These are phyloP conservation scores for Athripsodes cinereus DNA, from an alignment of 2,888 invertebrate genomes.

Conservation along the genomic window DNA sequence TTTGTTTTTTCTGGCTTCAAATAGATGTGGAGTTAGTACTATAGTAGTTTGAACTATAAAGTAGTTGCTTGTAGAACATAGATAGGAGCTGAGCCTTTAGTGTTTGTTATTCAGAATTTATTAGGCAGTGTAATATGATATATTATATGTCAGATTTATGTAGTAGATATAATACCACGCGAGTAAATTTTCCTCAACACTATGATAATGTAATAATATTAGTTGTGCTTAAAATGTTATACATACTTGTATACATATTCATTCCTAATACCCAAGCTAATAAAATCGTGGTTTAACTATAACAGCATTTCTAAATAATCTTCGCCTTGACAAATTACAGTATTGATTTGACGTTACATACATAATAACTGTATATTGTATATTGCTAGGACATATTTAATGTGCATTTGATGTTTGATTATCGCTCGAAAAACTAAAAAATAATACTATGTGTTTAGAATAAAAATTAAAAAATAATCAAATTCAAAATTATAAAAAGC, in stretches of 20 bases:
- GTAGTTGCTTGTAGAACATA: background rate
- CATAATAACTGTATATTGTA: no score
- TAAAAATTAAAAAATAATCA: no score
- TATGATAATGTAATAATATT: background rate
- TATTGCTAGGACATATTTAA: no score
- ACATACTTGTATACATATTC: background rate
- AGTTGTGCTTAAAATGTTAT: background rate
- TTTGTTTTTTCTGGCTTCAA: no score
- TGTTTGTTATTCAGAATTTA: background rate
- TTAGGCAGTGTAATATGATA: slow-evolving; percentile 10
- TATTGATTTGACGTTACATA: no score
- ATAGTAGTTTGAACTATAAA: background rate
- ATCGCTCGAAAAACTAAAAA: no score
- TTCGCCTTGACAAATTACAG: no score
- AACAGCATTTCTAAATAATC: no score
- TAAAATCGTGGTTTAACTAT: background rate
- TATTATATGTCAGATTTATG: slow-evolving; percentile 11
- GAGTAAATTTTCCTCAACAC: background rate
- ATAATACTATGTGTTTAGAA: no score
- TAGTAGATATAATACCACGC: background rate
- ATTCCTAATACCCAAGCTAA: background rate
- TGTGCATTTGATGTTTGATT: no score
- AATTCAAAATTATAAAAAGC: no score
- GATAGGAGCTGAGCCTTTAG: background rate
- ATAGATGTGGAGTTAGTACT: no score